Conservation (phyloP, 2,888 invertebrate genomes). For the Ennomos fuscantarius region DNA sequence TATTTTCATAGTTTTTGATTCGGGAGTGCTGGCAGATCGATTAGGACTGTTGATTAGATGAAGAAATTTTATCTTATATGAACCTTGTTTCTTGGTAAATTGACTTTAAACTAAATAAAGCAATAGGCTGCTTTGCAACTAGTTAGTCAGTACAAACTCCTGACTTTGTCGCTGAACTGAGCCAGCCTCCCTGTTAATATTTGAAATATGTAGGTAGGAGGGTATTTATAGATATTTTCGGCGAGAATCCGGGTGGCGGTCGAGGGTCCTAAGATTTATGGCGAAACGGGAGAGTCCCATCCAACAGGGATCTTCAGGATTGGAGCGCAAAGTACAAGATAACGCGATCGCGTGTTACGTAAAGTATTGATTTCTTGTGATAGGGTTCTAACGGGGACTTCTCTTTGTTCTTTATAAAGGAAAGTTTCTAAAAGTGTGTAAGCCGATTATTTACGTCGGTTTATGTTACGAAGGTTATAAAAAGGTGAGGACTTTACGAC, state of each 20-base stretch:
- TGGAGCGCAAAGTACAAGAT: constrained; percentile 44
- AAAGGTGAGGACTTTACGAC: too few relatives aligned
- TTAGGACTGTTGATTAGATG: too few relatives aligned
- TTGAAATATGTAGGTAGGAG: constrained; percentile 81
- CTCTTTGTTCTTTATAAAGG: constrained; percentile 24
- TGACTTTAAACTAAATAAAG: background rate
- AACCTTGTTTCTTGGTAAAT: too few relatives aligned
- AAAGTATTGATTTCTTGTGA: constrained; percentile 29
- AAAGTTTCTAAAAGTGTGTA: too few relatives aligned
- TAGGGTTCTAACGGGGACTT: constrained; percentile 5
- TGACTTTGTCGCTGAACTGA: constrained; percentile 59
- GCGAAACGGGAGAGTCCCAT: constrained; percentile 82
- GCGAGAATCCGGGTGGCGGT: constrained; percentile 82
- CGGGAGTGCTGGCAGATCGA: too few relatives aligned
- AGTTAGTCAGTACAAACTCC: constrained; percentile 44
- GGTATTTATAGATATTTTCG: constrained; percentile 84
- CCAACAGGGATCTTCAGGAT: constrained; percentile 76
- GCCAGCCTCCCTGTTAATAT: constrained; percentile 74
- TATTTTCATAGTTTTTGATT: too few relatives aligned
- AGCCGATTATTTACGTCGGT: too few relatives aligned
- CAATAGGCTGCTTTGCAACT: background rate
- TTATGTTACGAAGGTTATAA: too few relatives aligned
- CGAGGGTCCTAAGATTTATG: constrained; percentile 84
- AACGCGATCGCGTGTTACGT: constrained; percentile 29
- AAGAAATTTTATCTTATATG: too few relatives aligned